Evolutionary conservation across 2,888 invertebrate genomes (phyloP).

Genomic region (Chirona hameri): DNA sequence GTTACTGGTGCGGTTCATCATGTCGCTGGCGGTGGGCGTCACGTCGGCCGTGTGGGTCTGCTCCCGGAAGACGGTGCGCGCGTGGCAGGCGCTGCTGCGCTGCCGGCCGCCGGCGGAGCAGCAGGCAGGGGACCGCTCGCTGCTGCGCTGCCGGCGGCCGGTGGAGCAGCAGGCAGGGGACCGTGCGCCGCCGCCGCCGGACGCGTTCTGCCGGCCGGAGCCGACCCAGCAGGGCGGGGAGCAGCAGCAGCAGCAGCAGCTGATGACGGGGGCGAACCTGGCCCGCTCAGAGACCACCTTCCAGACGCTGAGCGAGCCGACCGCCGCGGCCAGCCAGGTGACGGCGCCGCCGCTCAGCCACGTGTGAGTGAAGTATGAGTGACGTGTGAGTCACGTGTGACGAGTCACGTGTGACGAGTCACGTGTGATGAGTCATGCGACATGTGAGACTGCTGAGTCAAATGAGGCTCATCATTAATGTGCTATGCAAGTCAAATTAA

Average conservation of each 20-base stretch:
- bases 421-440: too few relatives aligned
- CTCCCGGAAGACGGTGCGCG: constrained; percentile 90
- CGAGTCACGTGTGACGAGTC: too few relatives aligned
- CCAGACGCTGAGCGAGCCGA: constrained; percentile 5
- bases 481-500: too few relatives aligned
- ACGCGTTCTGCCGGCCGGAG: not conserved
- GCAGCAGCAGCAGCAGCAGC: not conserved
- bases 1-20: constrained; percentile 65
- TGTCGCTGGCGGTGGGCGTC: constrained; percentile 93
- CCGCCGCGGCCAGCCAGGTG: not conserved
- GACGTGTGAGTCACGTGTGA: too few relatives aligned
- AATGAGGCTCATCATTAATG: too few relatives aligned
- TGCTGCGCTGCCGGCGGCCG: not conserved
- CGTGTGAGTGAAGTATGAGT: not conserved
- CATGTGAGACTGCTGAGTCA: too few relatives aligned
- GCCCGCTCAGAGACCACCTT: not conserved
- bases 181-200: constrained; percentile 8
- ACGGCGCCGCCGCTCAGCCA: not conserved
- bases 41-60: constrained; percentile 96
- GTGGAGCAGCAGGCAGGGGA: too few relatives aligned
- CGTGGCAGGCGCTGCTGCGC: constrained; percentile 57
- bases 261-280: not conserved
- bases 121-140: not conserved
- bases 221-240: not conserved
- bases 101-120: constrained; percentile 22